These are phyloP conservation scores for Pachyramphus minor DNA, from an alignment of 2,113 vertebrate species.

Conservation along the genomic window DNA sequence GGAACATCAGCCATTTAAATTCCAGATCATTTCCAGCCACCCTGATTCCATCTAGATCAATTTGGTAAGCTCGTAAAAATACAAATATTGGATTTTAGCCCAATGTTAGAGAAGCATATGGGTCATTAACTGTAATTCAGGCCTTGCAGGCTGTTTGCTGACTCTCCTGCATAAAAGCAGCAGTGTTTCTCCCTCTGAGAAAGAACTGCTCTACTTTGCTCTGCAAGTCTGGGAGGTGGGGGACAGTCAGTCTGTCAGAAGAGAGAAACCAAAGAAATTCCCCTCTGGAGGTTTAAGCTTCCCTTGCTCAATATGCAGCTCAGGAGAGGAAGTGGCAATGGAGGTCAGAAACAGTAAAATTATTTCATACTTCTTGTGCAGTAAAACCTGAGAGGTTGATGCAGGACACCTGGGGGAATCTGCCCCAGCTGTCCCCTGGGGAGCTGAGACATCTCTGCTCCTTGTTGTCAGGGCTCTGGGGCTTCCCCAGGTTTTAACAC, in stretches of 20 bases:
- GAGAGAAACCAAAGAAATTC: not conserved
- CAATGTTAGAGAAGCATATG: not conserved
- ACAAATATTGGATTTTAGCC: slow-evolving; percentile 26
- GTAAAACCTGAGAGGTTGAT: not conserved
- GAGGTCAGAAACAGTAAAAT: not conserved
- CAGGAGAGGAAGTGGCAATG: not conserved
- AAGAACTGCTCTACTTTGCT: not conserved
- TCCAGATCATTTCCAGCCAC: not conserved
- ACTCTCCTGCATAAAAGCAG: not conserved
- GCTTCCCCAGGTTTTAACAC: not conserved
- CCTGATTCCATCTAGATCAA: not conserved
- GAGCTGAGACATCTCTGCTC: fast-evolving
- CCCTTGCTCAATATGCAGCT: not conserved
- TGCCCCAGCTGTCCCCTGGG: not conserved
- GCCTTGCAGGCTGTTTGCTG: slow-evolving; percentile 8
- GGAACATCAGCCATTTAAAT: slow-evolving; percentile 12
- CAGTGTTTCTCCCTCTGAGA: not conserved
- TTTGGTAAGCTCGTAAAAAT: not conserved
- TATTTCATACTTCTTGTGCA: not conserved
- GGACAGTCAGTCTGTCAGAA: not conserved
- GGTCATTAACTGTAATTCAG: slow-evolving; percentile 45
- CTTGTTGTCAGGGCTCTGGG: not conserved
- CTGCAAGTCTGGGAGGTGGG: not conserved
- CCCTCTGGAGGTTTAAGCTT: not conserved
- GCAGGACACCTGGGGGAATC: not conserved